These are phyloP conservation scores for Drosophila cardini DNA, from an alignment of 1,140 invertebrate genomes.

Conservation along the genomic window DNA sequence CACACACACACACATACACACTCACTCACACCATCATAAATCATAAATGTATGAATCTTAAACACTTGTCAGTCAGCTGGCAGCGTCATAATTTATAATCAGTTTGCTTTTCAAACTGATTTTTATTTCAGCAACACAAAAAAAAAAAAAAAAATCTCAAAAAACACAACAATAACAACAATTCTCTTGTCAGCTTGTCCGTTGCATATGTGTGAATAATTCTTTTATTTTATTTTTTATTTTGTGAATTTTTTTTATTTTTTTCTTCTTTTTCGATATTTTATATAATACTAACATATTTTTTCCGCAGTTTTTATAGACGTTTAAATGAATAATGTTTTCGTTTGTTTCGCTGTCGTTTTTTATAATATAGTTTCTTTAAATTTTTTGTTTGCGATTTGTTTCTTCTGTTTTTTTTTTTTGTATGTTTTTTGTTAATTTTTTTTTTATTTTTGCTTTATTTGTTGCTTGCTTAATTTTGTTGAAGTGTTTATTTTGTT, in stretches of 20 bases:
- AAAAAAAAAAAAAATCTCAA: constrained; percentile 3
- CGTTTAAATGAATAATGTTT: constrained; percentile 82
- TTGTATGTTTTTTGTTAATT: constrained; percentile 8
- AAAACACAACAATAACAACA: constrained; percentile 32
- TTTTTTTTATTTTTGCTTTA: constrained; percentile 49
- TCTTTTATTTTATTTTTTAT: constrained; percentile 32
- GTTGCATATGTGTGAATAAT: constrained; percentile 60
- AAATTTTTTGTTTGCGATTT: constrained; percentile 39
- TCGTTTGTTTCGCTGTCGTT: constrained; percentile 69
- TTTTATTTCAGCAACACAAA: constrained; percentile 20
- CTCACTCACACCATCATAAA: constrained; percentile 58
- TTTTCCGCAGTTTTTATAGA: constrained; percentile 73
- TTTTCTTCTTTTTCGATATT: constrained; percentile 35
- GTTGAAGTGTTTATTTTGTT: constrained; percentile 80
- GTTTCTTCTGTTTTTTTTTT: constrained; percentile 51
- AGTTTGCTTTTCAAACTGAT: constrained; percentile 71
- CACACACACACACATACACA: constrained; percentile 14
- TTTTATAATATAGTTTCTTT: constrained; percentile 31
- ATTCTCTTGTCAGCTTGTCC: constrained; percentile 53
- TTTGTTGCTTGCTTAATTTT: constrained; percentile 66
- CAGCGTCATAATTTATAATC: constrained; percentile 81
- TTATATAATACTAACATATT: constrained; percentile 54
- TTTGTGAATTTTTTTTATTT: constrained; percentile 38
- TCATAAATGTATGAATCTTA: constrained; percentile 76
- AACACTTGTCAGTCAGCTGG: constrained; percentile 75